These are phyloP conservation scores for Pollimyrus isidori DNA, from an alignment of 2,113 vertebrate genomes.

Conservation along the genomic window DNA sequence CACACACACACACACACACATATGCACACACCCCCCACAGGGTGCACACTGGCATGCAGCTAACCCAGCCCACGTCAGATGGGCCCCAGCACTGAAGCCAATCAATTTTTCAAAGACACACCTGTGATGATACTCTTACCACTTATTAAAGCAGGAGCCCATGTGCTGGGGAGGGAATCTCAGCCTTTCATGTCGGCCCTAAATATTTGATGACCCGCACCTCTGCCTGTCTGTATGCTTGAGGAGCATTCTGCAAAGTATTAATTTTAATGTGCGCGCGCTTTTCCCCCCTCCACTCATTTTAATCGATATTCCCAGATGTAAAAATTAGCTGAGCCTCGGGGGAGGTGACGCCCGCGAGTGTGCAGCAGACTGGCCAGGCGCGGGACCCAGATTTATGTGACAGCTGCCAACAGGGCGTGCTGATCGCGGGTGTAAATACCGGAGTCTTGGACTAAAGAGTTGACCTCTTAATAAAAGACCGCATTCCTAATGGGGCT, in stretches of 20 bases:
- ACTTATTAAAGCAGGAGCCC: background rate
- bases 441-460: background rate
- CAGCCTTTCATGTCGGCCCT: constrained; percentile 7
- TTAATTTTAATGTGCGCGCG: constrained; percentile 19
- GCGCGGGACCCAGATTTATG: background rate
- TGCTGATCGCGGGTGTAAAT: background rate
- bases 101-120: constrained; percentile 8
- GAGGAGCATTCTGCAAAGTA: constrained; percentile 13
- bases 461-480: background rate
- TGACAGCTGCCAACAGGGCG: background rate
- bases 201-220: constrained; percentile 16
- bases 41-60: background rate
- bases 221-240: constrained; percentile 10
- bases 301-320: constrained; percentile 24
- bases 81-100: background rate
- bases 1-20: background rate
- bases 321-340: constrained; percentile 2
- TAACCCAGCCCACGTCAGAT: background rate
- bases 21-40: background rate
- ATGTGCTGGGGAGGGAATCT: background rate
- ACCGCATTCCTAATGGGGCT: background rate
- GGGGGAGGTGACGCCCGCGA: background rate
- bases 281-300: constrained; percentile 17
- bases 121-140: background rate
- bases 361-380: background rate